Evolutionary conservation across 2,797 vertebrate species (phyloP).

Genomic region (Phrynocephalus vlangalii): DNA sequence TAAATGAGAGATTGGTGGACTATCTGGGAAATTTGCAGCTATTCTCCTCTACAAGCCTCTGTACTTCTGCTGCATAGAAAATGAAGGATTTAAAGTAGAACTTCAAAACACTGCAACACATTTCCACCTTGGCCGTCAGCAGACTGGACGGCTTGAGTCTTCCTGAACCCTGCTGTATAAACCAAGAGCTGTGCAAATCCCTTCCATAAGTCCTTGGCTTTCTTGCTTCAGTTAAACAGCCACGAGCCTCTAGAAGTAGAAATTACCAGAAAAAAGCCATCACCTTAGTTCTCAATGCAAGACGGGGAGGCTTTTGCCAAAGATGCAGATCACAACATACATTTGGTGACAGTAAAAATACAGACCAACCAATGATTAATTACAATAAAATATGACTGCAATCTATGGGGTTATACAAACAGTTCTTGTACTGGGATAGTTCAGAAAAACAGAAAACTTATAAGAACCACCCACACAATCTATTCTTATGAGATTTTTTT

Average conservation of each 20-base stretch:
- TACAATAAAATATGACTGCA: conserved; percentile 41
- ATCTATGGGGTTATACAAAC: conserved; percentile 42
- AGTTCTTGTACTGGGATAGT: conserved; percentile 43
- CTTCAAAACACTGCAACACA: too few species aligned
- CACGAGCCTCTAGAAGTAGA: too few species aligned
- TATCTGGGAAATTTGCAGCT: too few species aligned
- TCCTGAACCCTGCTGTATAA: not conserved
- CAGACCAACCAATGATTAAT: conserved; percentile 4
- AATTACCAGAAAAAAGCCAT: not conserved
- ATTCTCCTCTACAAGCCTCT: too few species aligned
- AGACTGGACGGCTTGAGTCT: not conserved
- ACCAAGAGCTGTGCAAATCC: not conserved
- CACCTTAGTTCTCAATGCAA: conserved; percentile 23
- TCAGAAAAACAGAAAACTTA: conserved; percentile 54
- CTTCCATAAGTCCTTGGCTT: not conserved
- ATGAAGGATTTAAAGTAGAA: too few species aligned
- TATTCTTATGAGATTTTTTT: conserved; percentile 17
- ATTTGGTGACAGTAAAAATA: conserved; percentile 16
- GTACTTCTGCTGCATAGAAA: too few species aligned
- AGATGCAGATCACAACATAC: conserved; percentile 33
- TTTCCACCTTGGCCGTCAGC: too few species aligned
- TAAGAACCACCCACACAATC: conserved; percentile 45
- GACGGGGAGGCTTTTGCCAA: not conserved
- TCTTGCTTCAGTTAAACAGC: not conserved
- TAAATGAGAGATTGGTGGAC: too few species aligned